These are phyloP conservation scores for Synergus gifuensis DNA, from an alignment of 2,888 invertebrate genomes.

Conservation along the genomic window DNA sequence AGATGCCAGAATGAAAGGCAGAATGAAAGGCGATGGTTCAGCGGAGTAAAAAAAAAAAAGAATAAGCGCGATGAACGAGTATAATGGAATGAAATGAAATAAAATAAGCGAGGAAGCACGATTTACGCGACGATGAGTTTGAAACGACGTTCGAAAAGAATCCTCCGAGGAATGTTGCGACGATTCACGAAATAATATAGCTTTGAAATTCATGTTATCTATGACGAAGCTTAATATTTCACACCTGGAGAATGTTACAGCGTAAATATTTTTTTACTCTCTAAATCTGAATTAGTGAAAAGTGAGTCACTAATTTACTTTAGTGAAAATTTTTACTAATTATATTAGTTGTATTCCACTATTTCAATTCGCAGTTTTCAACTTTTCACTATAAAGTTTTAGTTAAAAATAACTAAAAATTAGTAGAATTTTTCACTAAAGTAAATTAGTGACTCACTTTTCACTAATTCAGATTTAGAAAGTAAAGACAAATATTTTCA, in stretches of 20 bases:
- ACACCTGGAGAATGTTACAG: not conserved
- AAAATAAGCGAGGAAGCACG: constrained; percentile 11
- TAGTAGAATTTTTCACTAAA: no score
- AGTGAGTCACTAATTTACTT: no score
- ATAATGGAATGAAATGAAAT: constrained; percentile 26
- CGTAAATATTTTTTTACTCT: no score
- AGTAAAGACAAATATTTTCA: no score
- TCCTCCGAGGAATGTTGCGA: not conserved
- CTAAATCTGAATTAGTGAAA: no score
- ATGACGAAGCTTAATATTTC: not conserved
- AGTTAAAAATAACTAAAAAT: no score
- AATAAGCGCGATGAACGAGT: constrained; percentile 14
- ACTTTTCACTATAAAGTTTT: no score
- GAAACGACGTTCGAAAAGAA: constrained; percentile 14
- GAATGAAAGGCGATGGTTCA: constrained; percentile 36
- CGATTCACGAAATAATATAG: not conserved
- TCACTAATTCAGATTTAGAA: no score
- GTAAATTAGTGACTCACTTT: no score
- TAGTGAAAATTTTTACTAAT: no score
- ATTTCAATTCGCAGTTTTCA: no score
- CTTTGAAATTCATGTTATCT: not conserved
- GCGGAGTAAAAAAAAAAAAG: constrained; percentile 29
- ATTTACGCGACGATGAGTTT: constrained; percentile 11
- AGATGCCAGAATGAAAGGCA: constrained; percentile 32
- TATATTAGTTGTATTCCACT: no score